phyloP scores from a whole-genome alignment of 2,113 vertebrate species.

The Grammomys surdaster region DNA sequence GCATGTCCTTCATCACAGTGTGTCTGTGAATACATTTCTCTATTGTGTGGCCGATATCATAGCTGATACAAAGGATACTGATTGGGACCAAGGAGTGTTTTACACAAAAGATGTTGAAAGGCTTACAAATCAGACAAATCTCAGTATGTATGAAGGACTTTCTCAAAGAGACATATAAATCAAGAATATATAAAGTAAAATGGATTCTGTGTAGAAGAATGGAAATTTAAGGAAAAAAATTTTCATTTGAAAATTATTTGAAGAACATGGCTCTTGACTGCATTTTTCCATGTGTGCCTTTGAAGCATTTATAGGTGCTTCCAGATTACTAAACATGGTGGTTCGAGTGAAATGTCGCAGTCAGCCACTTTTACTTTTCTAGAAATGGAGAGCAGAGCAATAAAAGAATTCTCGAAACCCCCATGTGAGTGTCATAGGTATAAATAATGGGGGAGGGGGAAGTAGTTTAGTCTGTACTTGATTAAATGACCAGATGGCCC shows the following conservation, averaged over 20 bases:
- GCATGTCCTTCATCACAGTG: background rate
- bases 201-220: constrained; percentile 9
- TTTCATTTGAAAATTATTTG: constrained; percentile 7
- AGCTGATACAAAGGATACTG: constrained; percentile 21
- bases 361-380: background rate
- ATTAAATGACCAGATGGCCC: background rate
- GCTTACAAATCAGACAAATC: background rate
- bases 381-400: background rate
- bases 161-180: background rate
- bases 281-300: background rate
- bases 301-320: background rate
- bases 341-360: background rate
- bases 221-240: background rate
- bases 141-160: constrained; percentile 3
- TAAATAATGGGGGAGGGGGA: background rate
- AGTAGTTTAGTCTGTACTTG: background rate
- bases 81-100: constrained; percentile 41
- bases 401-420: background rate
- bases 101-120: constrained; percentile 26
- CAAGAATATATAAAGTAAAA: background rate
- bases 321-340: background rate
- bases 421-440: background rate
- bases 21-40: constrained; percentile 18
- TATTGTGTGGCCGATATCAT: constrained; percentile 7
- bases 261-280: background rate